phyloP scores from a whole-genome alignment of 2,888 invertebrate genomes.

The Cataglyphis livida region DNA sequence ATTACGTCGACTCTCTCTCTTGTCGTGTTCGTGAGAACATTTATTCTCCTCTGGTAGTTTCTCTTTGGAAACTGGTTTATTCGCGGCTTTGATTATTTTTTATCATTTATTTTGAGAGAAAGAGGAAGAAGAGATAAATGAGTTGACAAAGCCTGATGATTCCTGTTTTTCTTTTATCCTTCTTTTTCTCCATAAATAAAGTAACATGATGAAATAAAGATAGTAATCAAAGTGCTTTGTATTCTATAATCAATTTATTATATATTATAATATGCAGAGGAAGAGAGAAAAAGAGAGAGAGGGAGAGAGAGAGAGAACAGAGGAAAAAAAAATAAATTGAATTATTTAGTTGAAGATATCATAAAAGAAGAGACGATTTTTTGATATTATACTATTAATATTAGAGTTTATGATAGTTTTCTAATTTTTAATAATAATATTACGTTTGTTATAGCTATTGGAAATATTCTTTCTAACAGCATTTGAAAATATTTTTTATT shows the following conservation, averaged over 20 bases:
- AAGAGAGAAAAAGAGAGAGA: not conserved
- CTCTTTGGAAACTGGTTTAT: slow-evolving; percentile 21
- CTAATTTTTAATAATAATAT: not conserved
- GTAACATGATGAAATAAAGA: not conserved
- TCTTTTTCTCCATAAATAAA: not conserved
- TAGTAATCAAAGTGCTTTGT: not conserved
- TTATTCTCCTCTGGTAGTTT: slow-evolving; percentile 14
- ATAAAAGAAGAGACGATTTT: not conserved
- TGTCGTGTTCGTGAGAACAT: not conserved
- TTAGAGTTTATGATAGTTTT: not conserved
- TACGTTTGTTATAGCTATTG: not conserved
- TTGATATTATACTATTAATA: not conserved
- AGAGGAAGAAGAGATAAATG: slow-evolving; percentile 31
- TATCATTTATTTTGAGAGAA: slow-evolving; percentile 9
- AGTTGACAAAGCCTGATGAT: not conserved
- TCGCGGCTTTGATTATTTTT: slow-evolving; percentile 22
- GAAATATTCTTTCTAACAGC: not conserved
- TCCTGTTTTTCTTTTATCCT: too few species aligned
- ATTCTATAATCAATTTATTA: not conserved
- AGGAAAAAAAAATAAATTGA: not conserved
- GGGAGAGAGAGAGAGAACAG: too few species aligned
- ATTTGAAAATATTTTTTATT: not conserved
- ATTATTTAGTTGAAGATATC: slow-evolving; percentile 1
- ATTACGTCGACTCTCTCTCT: slow-evolving; percentile 8
- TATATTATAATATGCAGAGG: not conserved